Evolutionary conservation across 2,797 vertebrate species (phyloP).

Genomic region (Vespertilio murinus): DNA sequence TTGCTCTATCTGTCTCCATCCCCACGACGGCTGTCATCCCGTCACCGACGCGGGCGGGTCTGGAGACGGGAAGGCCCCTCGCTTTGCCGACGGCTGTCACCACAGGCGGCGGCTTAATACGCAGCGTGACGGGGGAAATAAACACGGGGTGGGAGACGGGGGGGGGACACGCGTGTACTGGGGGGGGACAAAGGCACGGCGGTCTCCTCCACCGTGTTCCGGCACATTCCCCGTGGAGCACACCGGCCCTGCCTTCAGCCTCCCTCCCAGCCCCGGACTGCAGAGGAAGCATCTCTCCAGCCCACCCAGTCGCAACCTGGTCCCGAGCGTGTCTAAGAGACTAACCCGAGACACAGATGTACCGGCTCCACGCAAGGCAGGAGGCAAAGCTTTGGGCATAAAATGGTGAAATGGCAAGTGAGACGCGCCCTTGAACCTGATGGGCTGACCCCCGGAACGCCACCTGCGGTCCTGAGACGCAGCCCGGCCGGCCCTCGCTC

Average conservation of each 20-base stretch:
- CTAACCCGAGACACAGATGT: background rate
- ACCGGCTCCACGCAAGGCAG: background rate
- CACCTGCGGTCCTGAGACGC: background rate
- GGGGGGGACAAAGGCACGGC: background rate
- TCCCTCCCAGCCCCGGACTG: background rate
- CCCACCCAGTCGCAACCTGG: background rate
- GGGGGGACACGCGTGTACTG: background rate
- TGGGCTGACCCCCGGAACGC: background rate
- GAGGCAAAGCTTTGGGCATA: background rate
- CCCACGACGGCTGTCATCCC: conserved; percentile 52
- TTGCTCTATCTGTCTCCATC: conserved; percentile 38
- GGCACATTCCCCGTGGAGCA: background rate
- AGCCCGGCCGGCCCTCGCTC: background rate
- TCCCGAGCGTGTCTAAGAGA: background rate
- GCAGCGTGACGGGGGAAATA: background rate
- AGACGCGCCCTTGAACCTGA: background rate
- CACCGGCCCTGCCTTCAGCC: background rate
- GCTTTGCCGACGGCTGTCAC: conserved; percentile 40
- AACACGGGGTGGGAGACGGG: background rate
- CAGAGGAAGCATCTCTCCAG: background rate
- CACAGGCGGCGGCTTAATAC: background rate
- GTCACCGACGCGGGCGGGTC: background rate
- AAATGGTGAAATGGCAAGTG: background rate
- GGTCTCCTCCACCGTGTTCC: background rate
- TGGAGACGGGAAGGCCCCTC: background rate